Evolutionary conservation across 1,140 invertebrate species (phyloP).

Genomic region (Zaprionus lachaisei): DNA sequence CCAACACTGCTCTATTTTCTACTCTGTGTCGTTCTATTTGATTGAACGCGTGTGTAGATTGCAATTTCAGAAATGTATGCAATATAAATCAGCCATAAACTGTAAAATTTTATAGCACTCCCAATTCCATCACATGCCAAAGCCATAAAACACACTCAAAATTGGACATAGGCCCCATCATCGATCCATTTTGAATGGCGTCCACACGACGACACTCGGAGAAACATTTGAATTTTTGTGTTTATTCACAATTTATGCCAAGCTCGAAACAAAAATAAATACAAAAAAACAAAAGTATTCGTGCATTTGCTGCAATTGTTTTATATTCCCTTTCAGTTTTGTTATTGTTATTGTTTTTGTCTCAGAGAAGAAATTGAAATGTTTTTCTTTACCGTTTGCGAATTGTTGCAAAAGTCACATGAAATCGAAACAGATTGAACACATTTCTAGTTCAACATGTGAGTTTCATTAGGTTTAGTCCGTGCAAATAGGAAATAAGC

Average conservation of each 20-base stretch:
- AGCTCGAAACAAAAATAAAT: slow-evolving; percentile 3
- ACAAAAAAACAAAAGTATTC: slow-evolving; percentile 22
- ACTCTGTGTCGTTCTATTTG: neutral
- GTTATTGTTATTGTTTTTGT: slow-evolving; percentile 22
- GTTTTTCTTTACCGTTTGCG: slow-evolving; percentile 2
- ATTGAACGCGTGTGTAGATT: slow-evolving; percentile 16
- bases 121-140: slow-evolving; percentile 61
- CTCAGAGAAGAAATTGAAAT: slow-evolving; percentile 26
- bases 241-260: slow-evolving; percentile 22
- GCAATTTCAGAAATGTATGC: neutral
- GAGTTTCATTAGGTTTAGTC: slow-evolving; percentile 4
- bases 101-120: slow-evolving; percentile 22
- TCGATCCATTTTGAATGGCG: slow-evolving; percentile 27
- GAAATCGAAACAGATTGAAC: slow-evolving; percentile 15
- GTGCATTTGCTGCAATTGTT: slow-evolving; percentile 41
- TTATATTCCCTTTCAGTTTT: slow-evolving; percentile 10
- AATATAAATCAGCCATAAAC: slow-evolving; percentile 15
- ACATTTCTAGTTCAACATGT: slow-evolving; percentile 15
- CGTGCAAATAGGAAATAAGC: slow-evolving; percentile 17
- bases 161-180: slow-evolving; percentile 33
- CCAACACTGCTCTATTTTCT: neutral
- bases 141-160: slow-evolving; percentile 52
- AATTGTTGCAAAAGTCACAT: slow-evolving; percentile 17
- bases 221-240: slow-evolving; percentile 30
- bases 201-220: slow-evolving; percentile 29